Evolutionary conservation across 2,113 vertebrate genomes (phyloP).

Genomic region (Ellobius talpinus): DNA sequence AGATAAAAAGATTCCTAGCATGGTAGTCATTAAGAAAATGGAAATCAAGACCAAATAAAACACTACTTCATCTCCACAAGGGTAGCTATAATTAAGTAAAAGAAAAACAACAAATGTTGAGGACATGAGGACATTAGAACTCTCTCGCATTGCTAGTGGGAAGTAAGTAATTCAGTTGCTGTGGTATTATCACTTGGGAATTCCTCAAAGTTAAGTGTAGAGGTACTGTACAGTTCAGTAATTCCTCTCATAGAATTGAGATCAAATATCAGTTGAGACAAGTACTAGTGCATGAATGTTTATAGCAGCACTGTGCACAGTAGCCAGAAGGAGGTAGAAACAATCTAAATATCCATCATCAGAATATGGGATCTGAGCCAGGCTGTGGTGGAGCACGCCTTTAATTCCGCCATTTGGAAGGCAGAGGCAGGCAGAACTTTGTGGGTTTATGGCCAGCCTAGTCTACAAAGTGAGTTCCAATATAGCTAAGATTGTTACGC

Average conservation of each 20-base stretch:
- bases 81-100: neutral
- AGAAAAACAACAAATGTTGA: neutral
- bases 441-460: neutral
- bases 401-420: neutral
- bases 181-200: neutral
- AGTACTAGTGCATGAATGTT: neutral
- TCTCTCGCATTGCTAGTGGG: neutral
- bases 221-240: neutral
- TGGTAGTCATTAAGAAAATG: neutral
- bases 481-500: neutral
- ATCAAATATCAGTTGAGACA: neutral
- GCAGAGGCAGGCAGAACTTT: neutral
- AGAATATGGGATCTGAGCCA: neutral
- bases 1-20: neutral
- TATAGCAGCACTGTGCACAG: neutral
- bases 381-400: neutral
- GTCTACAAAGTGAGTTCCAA: neutral
- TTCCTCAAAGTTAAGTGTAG: neutral
- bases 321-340: neutral
- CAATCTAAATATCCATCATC: neutral
- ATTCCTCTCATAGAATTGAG: neutral
- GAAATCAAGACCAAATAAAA: neutral
- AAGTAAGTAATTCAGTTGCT: neutral
- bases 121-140: neutral
- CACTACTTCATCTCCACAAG: neutral